Evolutionary conservation across 2,888 invertebrate genomes (phyloP).

Genomic region (Myopa testacea): DNA sequence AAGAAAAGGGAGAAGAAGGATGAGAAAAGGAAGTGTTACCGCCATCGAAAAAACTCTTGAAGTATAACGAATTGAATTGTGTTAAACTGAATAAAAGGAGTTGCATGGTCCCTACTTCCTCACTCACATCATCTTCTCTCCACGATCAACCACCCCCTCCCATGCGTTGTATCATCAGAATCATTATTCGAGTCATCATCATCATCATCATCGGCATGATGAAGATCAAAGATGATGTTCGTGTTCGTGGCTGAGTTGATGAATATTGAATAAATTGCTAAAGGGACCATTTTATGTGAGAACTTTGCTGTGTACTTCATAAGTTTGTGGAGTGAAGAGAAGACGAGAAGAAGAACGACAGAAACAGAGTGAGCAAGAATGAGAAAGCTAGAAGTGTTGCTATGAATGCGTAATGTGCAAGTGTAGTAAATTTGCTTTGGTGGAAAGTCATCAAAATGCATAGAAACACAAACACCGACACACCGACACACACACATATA

Average conservation of each 20-base stretch:
- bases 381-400: background rate
- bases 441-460: constrained; percentile 50
- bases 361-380: background rate
- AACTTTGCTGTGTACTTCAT: background rate
- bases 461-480: constrained; percentile 40
- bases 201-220: background rate
- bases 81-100: constrained; percentile 27
- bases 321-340: background rate
- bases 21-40: constrained; percentile 32
- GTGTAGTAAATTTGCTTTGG: constrained; percentile 54
- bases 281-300: constrained; percentile 23
- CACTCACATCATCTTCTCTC: background rate
- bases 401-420: constrained; percentile 10
- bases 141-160: background rate
- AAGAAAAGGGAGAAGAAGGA: constrained; percentile 14
- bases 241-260: constrained; percentile 29
- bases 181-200: background rate
- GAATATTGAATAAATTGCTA: constrained; percentile 40
- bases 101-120: background rate
- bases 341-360: background rate
- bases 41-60: constrained; percentile 38
- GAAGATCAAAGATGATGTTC: background rate
- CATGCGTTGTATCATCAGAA: background rate
- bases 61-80: constrained; percentile 37
- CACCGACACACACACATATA: constrained; percentile 34